phyloP scores from a whole-genome alignment of 2,113 vertebrate genomes.

The Xiphophorus couchianus region DNA sequence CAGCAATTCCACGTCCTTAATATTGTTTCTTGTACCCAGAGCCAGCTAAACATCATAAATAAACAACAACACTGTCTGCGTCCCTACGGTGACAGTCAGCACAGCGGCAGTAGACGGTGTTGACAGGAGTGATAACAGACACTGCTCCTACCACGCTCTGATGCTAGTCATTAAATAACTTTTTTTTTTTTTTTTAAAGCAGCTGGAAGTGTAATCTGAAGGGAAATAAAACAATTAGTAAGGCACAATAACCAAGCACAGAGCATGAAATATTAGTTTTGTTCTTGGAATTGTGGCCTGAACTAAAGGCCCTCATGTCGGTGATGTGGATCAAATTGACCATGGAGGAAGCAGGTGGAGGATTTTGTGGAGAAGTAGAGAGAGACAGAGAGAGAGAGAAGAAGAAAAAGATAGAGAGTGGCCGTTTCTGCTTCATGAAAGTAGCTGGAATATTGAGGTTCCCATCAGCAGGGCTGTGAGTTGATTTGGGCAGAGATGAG shows the following conservation, averaged over 20 bases:
- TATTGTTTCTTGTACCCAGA: slow-evolving; percentile 23
- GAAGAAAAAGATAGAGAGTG: background rate
- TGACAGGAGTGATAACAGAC: slow-evolving; percentile 13
- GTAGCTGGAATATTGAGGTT: slow-evolving; percentile 34
- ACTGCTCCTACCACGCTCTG: background rate
- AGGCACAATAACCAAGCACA: slow-evolving; percentile 24
- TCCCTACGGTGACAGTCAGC: slow-evolving; percentile 39
- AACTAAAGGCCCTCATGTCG: slow-evolving; percentile 9
- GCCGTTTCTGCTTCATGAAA: slow-evolving; percentile 32
- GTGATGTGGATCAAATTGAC: slow-evolving; percentile 32
- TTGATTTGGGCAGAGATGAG: slow-evolving; percentile 61
- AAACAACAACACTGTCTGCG: slow-evolving; percentile 13
- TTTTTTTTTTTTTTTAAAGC: background rate
- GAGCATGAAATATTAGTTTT: slow-evolving; percentile 17
- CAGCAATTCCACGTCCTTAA: slow-evolving; percentile 23
- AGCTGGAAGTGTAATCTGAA: slow-evolving; percentile 20
- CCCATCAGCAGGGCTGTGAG: slow-evolving; percentile 41
- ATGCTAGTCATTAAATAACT: slow-evolving; percentile 19
- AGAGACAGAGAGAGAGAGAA: too few relatives aligned
- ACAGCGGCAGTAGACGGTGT: slow-evolving; percentile 15
- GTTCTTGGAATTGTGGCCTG: slow-evolving; percentile 6
- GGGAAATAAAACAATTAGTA: slow-evolving; percentile 9
- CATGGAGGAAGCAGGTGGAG: slow-evolving; percentile 14
- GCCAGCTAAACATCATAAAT: slow-evolving; percentile 15
- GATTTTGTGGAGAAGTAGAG: slow-evolving; percentile 5